Base-by-base conservation (phyloP, 2,888 invertebrate genomes). In the Erebia palarica region DNA sequence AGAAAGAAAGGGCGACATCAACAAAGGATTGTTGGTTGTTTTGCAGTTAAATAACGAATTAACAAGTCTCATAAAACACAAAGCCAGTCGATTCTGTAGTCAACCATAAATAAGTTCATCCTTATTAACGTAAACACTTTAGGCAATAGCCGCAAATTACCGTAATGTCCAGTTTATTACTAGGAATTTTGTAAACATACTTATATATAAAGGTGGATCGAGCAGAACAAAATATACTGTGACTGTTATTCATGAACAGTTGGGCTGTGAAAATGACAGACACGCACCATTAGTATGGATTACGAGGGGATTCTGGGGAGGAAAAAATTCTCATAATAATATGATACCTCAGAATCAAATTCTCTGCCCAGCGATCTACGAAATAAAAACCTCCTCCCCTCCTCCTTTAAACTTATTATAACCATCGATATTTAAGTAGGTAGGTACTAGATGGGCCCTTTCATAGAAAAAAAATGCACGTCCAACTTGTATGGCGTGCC, bases 61-160 rank as follows among this genome's bases (percentile, higher is more conserved):
- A 65, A 67, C 18, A 21, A 58, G 57, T 21, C 47, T 14, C 47
- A 59, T 57, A 67, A 65, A 65, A 65, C 57, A 18, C 57, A 58
- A 36, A 61, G 51, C 27, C 21, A 36, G 16, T n/a, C 21, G 27
- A 18, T 60, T 18, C 51, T 60, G 51, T 51, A 18, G 16, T 51
- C 27, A 61, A 42, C 53, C 68, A 53, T 76, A 82, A 86, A 83
- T 82, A 83, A 77, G 77, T 78, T 78, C 85, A 83, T 87, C 87
- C 87, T 86, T 80, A 84, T 87, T 87, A 87, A 78, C 80, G 75
- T 78, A 42, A 68, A 78, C 74, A 81, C 82, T 80, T 63, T 63
- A 77, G 68, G 69, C 80, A 81, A 83, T 82, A 78, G 75, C 71
- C 72, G 65, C 76, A 79, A 83, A 82, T 80, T 80, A 77, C 73